Evolutionary conservation across 1,140 invertebrate genomes (phyloP).

Genomic region (Cryptotermes secundus): DNA sequence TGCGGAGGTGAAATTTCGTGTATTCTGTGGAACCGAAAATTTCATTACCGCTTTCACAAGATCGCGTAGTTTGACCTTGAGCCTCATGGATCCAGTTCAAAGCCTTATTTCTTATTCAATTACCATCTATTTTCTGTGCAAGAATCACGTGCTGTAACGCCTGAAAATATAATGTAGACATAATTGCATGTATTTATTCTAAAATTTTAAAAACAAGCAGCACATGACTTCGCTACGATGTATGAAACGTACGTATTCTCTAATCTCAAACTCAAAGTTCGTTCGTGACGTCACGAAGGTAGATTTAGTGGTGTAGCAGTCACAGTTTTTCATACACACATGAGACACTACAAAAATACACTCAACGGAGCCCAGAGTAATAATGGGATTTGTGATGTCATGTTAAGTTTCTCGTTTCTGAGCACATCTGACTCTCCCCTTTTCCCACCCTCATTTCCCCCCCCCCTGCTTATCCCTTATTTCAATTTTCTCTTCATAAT

Average conservation of each 20-base stretch:
- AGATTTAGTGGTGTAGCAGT: background rate
- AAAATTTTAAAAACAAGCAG: too few species aligned
- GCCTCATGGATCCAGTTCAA: too few species aligned
- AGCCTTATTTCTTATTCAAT: too few species aligned
- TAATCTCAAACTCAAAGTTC: background rate
- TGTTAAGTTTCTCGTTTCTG: slow-evolving; percentile 18
- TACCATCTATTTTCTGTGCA: too few species aligned
- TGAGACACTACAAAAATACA: background rate
- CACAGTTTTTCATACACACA: background rate
- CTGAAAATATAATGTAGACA: background rate
- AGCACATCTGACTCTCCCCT: background rate
- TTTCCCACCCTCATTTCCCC: background rate
- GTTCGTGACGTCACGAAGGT: background rate
- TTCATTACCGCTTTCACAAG: too few species aligned
- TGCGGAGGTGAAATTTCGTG: too few species aligned
- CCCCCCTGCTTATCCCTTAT: background rate
- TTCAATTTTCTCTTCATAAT: background rate
- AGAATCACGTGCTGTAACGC: too few species aligned
- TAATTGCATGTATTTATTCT: too few species aligned
- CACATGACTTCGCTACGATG: background rate
- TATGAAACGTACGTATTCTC: background rate
- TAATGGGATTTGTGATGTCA: background rate
- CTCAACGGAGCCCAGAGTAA: background rate
- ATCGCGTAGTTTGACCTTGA: too few species aligned
- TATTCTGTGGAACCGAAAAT: too few species aligned